Base-by-base conservation (phyloP, 2,888 invertebrate genomes). In the Sclerodermus sp. region DNA sequence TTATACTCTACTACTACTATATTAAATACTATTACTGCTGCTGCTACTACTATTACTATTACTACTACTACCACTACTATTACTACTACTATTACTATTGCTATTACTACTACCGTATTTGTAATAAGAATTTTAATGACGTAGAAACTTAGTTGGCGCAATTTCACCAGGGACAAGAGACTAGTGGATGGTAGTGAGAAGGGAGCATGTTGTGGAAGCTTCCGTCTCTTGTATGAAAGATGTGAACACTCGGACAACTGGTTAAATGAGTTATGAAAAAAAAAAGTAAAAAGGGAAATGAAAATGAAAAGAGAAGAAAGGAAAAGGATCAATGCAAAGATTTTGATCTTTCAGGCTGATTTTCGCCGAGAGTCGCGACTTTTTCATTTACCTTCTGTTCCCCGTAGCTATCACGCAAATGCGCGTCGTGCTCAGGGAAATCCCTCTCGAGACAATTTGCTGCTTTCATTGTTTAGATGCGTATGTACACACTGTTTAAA, bases 381-480 rank as follows among this genome's bases (percentile, higher is more conserved):
- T 40, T 38, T 23, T 23, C 23, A 55, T 55, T 60, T 57, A 57
- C 52, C 62, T 58, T 61, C 57, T 60, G 60, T 55, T 54, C 52
- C 50, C 44, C 46, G 46, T 37, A 57, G 58, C 56, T 57, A 49
- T 64, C 64, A 61, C 64, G 23, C 23, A 8, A 23, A 5, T 23
- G 8, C 23, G 23, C 23, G 23, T 23, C 23, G 23, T 23, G 23
- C 23, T 42, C 49, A 23, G 23, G 23, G 23, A 23, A 23, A 23
- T 56, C 59, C 59, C 62, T 62, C 63, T 23, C 9, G 67, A 70
- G 56, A 70, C 64, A 64, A 67, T 70, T 70, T 73, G 71, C 71
- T 66, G 75, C 75, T 76, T 75, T 75, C 64, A 70, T 74, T 71
- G 71, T 75, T 75, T 76, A 74, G 73, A 74, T 73, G 70, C 70